A percentile compares a stretch with the other conserved stretches of the same genome.
phyloP scores from a whole-genome alignment of 2,888 invertebrate genomes.

The Lithophane ornitopus region DNA sequence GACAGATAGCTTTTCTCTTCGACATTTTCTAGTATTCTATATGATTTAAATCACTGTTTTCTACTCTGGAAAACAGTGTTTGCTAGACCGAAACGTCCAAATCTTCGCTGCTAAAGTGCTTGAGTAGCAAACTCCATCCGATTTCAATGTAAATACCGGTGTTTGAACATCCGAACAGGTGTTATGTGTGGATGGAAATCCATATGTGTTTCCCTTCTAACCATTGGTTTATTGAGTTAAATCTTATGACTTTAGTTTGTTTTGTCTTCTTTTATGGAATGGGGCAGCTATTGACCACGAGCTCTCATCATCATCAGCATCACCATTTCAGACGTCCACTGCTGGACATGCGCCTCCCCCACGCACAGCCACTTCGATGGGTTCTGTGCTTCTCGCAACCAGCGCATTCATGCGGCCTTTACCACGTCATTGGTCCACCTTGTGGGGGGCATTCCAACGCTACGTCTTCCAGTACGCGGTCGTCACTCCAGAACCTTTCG shows the following conservation, averaged over 20 bases:
- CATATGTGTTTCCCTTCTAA: background rate
- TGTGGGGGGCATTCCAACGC: too few relatives aligned
- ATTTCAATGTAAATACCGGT: conserved; percentile 1
- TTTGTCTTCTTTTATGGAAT: background rate
- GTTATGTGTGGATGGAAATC: background rate
- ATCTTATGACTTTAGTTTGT: too few relatives aligned
- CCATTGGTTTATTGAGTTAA: background rate
- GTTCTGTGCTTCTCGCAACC: too few relatives aligned
- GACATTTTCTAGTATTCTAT: background rate
- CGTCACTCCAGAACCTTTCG: too few relatives aligned
- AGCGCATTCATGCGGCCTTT: too few relatives aligned
- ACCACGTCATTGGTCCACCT: too few relatives aligned
- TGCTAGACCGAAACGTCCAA: background rate
- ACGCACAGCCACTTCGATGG: too few relatives aligned
- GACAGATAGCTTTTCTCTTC: background rate
- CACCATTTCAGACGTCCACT: too few relatives aligned
- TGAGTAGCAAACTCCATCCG: background rate
- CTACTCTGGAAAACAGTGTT: background rate
- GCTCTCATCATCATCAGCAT: too few relatives aligned
- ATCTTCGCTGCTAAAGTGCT: background rate
- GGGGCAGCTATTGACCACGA: background rate
- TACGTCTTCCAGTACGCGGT: too few relatives aligned
- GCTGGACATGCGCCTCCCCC: too few relatives aligned
- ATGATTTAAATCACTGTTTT: background rate
- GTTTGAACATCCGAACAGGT: background rate